Conservation (phyloP, 2,113 vertebrate genomes). For the Nycticorax nycticorax region DNA sequence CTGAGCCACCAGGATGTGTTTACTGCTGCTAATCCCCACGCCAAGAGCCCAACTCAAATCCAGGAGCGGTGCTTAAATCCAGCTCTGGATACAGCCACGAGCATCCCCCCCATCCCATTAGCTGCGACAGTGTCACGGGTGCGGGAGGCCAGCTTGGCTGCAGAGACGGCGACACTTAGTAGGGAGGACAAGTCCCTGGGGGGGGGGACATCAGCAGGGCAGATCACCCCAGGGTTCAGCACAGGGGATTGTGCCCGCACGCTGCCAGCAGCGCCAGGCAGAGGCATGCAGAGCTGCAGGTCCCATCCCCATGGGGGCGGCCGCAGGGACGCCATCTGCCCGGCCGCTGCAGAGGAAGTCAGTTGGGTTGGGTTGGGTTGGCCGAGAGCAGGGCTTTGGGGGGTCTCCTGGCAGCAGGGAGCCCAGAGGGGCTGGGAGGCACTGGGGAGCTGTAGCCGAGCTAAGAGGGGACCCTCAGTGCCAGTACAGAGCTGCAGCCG, state of each 20-base stretch:
- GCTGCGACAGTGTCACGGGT: fast-evolving
- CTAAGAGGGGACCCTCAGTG: background rate
- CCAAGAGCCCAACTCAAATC: background rate
- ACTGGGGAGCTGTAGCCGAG: fast-evolving
- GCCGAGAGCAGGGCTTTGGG: background rate
- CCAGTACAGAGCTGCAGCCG: background rate
- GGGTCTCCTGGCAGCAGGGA: background rate
- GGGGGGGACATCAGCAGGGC: background rate
- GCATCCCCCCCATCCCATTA: background rate
- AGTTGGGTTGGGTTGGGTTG: background rate
- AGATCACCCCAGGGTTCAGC: background rate
- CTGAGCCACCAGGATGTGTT: background rate
- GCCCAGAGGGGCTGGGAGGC: background rate
- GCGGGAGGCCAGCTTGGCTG: background rate
- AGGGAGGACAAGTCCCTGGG: background rate
- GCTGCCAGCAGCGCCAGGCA: fast-evolving
- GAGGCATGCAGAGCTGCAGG: background rate
- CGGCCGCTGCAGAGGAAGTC: fast-evolving
- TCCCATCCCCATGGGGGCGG: background rate
- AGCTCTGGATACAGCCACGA: background rate
- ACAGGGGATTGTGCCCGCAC: fast-evolving
- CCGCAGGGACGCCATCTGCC: fast-evolving
- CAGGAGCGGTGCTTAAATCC: background rate
- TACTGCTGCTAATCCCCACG: background rate
- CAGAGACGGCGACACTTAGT: fast-evolving